Evolutionary conservation across 2,797 vertebrate genomes (phyloP).

Genomic region (Crenuchus spilurus): DNA sequence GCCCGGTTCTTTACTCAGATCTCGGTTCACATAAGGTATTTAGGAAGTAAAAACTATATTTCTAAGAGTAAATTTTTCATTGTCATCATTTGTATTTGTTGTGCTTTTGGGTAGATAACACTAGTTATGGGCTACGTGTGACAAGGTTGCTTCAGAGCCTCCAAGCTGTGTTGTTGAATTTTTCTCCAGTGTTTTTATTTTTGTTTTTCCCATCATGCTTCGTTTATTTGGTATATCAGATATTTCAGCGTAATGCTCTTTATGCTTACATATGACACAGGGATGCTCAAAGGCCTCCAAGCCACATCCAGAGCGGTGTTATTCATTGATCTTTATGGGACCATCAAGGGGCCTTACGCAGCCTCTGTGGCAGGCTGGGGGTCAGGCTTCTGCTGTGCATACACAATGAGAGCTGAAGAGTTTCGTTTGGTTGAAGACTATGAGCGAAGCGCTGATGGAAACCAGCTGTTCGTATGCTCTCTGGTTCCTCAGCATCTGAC

Average conservation of each 20-base stretch:
- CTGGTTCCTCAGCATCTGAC: conserved; percentile 52
- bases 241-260: not conserved
- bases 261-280: not conserved
- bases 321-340: conserved; percentile 36
- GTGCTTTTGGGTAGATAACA: too few relatives aligned
- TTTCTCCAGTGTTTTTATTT: too few relatives aligned
- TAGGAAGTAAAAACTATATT: too few relatives aligned
- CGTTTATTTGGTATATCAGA: not conserved
- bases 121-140: too few relatives aligned
- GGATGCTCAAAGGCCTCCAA: conserved; percentile 5
- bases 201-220: too few relatives aligned
- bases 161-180: too few relatives aligned
- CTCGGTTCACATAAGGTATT: too few relatives aligned
- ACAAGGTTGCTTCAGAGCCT: too few relatives aligned
- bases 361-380: conserved; percentile 36
- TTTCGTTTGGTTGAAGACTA: conserved; percentile 51
- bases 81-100: too few relatives aligned
- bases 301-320: conserved; percentile 6
- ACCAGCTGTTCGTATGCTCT: conserved; percentile 61
- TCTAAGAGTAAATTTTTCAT: too few relatives aligned
- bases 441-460: conserved; percentile 61
- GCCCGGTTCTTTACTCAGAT: too few relatives aligned
- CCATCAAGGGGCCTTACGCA: conserved; percentile 14
- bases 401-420: conserved; percentile 33
- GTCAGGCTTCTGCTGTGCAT: conserved; percentile 38